Base-by-base conservation (phyloP, 2,888 invertebrate genomes). In the Eugnorisma glareosa region DNA sequence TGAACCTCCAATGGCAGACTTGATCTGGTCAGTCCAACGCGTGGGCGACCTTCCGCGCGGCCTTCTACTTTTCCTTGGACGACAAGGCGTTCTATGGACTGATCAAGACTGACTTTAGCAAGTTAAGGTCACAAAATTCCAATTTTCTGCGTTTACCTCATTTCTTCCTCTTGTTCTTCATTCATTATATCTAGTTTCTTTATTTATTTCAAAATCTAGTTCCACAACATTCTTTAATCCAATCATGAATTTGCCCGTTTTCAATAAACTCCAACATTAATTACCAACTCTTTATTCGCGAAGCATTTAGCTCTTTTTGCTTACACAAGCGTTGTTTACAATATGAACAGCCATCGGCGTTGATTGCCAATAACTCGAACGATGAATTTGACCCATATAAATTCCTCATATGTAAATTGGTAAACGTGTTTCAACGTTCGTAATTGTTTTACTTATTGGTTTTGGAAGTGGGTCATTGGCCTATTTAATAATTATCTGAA, bases 331-430 rank as follows among this genome's bases (percentile, higher is more conserved):
- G 73, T 70, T 86, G 86, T 83, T 80, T 86, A 83, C 84, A 83
- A 28, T 82, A 66, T 75, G 54, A 82, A 54, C 72, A 82, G 69
- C 71, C 63, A 69, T 85, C 51, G 79, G 51, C 83, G 74, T 77
- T 84, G 86, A 84, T 83, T 84, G 86, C 86, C 83, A 86, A 84
- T 83, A 84, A 84, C 75, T 84, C 66, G 69, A 57, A 67, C 75
- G 72, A 86, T 86, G 74, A 74, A 86, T 83, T 59, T 86, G 83
- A 84, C 86, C 83, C 54, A 84, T 82, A 75, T 84, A 69, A 86
- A 82, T 74, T 72, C 51, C 71, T 77, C 71, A 43, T 43, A 75
- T 72, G 63, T 72, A 75, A 73, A 84, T 84, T 80, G 70, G 31
- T 51, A 28, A 64, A 68, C 68, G 51, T 63, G 75, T 40, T 75